Evolutionary conservation across 2,113 vertebrate species (phyloP), one percentile per base, ranked within the genome.

Genomic region (Puntigrus tetrazona): DNA sequence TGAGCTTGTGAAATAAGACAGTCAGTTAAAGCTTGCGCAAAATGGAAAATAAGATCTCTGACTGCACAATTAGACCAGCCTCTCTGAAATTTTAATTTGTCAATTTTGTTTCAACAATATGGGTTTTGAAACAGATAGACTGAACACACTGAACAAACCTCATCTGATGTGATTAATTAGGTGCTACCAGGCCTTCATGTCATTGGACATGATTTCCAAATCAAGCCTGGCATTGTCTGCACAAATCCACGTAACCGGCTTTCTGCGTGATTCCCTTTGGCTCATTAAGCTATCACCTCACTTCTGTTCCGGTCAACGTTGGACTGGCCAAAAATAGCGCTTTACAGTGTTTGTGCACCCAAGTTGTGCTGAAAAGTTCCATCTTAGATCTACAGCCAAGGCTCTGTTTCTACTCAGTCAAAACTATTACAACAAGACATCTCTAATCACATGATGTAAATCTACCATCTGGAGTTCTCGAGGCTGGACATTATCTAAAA

Each of bases 341-440:
- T 43, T 29, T 63, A 29, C 3, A 9, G 20, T 77, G 31, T 52
- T n/a, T 82, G 70, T 41, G 6, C 65, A 43, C 14, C 72, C 57
- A 16, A 36, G 59, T 14, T 20, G 10, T 13, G 25, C 13, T 59
- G 11, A 78, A 78, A 14, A 65, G 67, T 73, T 69, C 47, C n/a
- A 57, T 65, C 57, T 52, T 29, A 22, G 63, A 75, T 34, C 11
- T 59, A 5, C 5, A 74, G 86, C 55, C 78, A 80, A 80, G 80
- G 57, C 27, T 82, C 88, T 86, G 86, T 82, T 88, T 77, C 25
- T 72, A 79, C 80, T 84, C 85, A 88, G 74, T 72, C 45, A 31
- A 29, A 38, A 45, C 34, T 45, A 47, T 67, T 78, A 69, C 65
- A 29, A 16, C 52, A 78, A 47, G 61, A 73, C 50, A 38, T 50